phyloP scores from a whole-genome alignment of 2,797 vertebrate species.

The Danio albolineatus region DNA sequence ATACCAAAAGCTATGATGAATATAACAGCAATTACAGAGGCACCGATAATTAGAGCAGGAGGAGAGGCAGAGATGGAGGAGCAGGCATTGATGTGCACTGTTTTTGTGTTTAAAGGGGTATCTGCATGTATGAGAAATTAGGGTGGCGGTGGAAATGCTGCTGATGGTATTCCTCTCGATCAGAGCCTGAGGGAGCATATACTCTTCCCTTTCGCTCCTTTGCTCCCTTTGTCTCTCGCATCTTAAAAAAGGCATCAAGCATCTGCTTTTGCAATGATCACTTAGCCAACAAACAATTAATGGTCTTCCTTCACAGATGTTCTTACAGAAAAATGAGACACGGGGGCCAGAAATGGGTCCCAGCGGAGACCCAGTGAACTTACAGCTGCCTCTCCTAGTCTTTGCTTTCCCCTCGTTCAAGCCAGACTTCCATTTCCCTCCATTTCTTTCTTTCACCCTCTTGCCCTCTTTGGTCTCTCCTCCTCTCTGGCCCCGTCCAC shows the following conservation, averaged over 20 bases:
- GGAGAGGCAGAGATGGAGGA: constrained; percentile 62
- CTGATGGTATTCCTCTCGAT: constrained; percentile 73
- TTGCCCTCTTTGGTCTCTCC: constrained; percentile 10
- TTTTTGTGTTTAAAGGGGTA: constrained; percentile 80
- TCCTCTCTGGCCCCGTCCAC: constrained; percentile 60
- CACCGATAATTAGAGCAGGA: constrained; percentile 81
- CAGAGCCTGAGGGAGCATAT: constrained; percentile 71
- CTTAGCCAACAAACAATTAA: constrained; percentile 80
- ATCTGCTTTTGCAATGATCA: constrained; percentile 76
- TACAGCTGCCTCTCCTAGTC: constrained; percentile 63
- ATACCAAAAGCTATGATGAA: constrained; percentile 84
- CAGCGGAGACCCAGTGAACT: constrained; percentile 60
- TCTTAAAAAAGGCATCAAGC: constrained; percentile 71
- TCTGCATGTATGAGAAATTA: constrained; percentile 79
- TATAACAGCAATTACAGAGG: constrained; percentile 85
- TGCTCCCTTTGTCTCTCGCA: constrained; percentile 63
- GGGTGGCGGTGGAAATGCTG: constrained; percentile 69
- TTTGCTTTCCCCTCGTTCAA: constrained; percentile 63
- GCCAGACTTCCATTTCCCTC: constrained; percentile 14
- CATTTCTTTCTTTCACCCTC: neutral
- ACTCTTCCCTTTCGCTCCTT: constrained; percentile 39
- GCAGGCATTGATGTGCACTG: constrained; percentile 76
- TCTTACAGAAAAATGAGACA: constrained; percentile 65
- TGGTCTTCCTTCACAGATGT: constrained; percentile 71
- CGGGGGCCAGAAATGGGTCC: constrained; percentile 60